Conservation (phyloP, 2,113 vertebrate species). For the Ctenodactylus gundi region DNA sequence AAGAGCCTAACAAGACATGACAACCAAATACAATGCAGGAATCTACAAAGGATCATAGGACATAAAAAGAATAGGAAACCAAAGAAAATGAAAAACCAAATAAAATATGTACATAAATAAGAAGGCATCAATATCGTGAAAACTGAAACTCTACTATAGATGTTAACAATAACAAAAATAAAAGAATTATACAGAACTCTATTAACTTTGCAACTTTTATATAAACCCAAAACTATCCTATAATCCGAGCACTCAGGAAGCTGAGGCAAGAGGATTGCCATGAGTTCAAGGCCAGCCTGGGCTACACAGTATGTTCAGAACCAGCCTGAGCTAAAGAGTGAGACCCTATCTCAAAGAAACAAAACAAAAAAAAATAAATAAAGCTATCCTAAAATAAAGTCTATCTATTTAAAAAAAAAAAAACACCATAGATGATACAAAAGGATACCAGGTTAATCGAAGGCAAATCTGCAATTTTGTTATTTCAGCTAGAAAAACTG, state of each 20-base stretch:
- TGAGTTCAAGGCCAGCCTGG: too few relatives aligned
- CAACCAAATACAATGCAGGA: background rate
- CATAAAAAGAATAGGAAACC: background rate
- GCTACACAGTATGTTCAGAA: too few relatives aligned
- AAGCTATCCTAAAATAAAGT: background rate
- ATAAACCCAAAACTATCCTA: background rate
- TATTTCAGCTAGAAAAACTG: constrained; percentile 32
- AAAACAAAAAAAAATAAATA: too few relatives aligned
- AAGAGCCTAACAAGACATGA: background rate
- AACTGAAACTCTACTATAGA: background rate
- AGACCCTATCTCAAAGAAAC: too few relatives aligned
- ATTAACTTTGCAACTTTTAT: background rate
- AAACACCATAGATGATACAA: constrained; percentile 18
- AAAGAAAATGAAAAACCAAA: background rate
- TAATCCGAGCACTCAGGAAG: background rate
- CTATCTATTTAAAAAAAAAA: background rate
- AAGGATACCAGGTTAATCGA: background rate
- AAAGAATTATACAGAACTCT: background rate
- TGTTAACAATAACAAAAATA: constrained; percentile 19
- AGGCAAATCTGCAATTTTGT: constrained; percentile 23
- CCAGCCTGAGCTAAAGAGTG: too few relatives aligned
- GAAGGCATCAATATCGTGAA: background rate
- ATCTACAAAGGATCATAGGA: background rate
- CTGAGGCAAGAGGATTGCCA: too few relatives aligned
- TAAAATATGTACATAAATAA: background rate